Conservation (phyloP, 2,888 invertebrate genomes). For the Hecatera dysodea region DNA sequence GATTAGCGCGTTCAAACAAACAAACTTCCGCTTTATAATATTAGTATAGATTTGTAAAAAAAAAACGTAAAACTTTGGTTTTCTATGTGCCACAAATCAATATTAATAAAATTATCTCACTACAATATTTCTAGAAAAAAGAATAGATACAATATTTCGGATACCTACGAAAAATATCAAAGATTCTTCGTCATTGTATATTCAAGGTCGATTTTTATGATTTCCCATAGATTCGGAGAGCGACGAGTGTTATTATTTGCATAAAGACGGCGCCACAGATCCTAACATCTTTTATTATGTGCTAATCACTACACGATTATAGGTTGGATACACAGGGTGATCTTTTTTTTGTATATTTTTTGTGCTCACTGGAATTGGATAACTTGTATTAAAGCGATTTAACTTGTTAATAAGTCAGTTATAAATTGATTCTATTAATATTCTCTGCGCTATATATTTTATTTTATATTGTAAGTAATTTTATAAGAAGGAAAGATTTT, state of each 20-base stretch:
- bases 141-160: conserved; percentile 5
- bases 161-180: background rate
- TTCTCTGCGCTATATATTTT: too few relatives aligned
- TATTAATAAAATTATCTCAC: conserved; percentile 15
- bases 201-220: conserved; percentile 62
- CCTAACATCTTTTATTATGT: conserved; percentile 63
- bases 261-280: conserved; percentile 58
- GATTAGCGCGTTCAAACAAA: too few relatives aligned
- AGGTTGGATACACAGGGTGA: conserved; percentile 44
- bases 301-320: conserved; percentile 63
- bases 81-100: background rate
- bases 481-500: too few relatives aligned
- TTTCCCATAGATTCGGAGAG: conserved; percentile 38
- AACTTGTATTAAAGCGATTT: too few relatives aligned
- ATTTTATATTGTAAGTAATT: too few relatives aligned
- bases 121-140: background rate
- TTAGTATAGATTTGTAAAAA: too few relatives aligned
- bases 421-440: too few relatives aligned
- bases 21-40: too few relatives aligned
- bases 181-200: conserved; percentile 8
- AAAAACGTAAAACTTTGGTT: background rate
- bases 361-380: too few relatives aligned
- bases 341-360: background rate
- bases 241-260: conserved; percentile 63
- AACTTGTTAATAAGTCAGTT: too few relatives aligned